Conservation (phyloP, 2,797 vertebrate species). For the Nothura maculosa region DNA sequence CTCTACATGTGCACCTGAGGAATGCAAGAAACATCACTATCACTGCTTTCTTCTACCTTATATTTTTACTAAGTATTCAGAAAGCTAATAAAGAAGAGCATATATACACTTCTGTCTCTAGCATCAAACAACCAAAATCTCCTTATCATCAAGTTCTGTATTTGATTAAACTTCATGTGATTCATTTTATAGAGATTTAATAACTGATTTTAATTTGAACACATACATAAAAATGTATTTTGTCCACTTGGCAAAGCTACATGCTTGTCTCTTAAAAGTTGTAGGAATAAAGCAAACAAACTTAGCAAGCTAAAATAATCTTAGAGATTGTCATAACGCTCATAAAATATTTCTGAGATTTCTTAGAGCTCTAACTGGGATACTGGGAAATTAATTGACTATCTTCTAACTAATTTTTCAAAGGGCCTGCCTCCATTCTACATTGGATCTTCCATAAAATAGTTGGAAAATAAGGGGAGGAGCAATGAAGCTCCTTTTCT, state of each 20-base stretch:
- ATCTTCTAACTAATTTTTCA: not conserved
- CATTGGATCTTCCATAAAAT: not conserved
- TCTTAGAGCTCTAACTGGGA: not conserved
- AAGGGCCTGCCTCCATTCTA: not conserved
- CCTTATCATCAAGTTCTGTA: not conserved
- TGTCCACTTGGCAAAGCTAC: not conserved
- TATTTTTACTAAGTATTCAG: not conserved
- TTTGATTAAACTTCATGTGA: not conserved
- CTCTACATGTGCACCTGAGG: not conserved
- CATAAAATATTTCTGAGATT: not conserved
- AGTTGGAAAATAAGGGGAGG: not conserved
- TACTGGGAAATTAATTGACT: not conserved
- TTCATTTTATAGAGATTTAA: not conserved
- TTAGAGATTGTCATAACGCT: not conserved
- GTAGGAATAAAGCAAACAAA: not conserved
- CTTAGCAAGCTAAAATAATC: not conserved
- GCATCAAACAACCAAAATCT: rapidly evolving
- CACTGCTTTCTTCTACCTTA: not conserved
- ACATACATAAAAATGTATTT: not conserved
- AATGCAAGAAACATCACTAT: rapidly evolving
- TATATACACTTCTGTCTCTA: not conserved
- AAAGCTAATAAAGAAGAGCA: not conserved
- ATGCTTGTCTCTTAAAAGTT: not conserved
- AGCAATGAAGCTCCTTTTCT: rapidly evolving
- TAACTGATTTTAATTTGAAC: not conserved